These are phyloP conservation scores for Archaeoteleia sp. DNA, from an alignment of 2,888 invertebrate species.

Conservation along the genomic window DNA sequence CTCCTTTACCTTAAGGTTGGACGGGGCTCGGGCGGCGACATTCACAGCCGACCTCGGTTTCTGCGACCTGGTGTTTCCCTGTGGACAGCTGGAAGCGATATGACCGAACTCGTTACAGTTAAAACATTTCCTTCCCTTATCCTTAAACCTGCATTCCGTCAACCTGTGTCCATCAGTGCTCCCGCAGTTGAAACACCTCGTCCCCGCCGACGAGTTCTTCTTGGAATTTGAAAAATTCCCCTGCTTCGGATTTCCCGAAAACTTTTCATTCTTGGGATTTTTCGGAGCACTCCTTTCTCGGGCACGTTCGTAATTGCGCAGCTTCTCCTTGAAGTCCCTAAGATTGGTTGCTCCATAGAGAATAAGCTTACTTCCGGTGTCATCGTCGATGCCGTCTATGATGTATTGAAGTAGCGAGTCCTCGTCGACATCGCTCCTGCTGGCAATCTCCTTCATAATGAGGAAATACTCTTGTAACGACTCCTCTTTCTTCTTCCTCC, in stretches of 20 bases:
- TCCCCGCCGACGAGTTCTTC: no score
- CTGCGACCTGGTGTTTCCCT: constrained; percentile 2
- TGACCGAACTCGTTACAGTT: constrained; percentile 27
- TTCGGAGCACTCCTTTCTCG: no score
- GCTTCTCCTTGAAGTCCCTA: constrained; percentile 17
- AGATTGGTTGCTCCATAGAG: constrained; percentile 16
- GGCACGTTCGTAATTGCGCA: background rate
- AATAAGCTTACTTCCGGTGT: constrained; percentile 12
- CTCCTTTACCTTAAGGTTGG: background rate
- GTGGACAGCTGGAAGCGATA: constrained; percentile 9
- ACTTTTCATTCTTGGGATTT: no score
- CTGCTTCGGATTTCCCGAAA: no score
- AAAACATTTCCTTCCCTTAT: constrained; percentile 25
- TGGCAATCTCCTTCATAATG: no score
- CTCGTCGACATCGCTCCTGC: no score
- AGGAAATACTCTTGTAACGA: background rate
- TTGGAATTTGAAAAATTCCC: no score
- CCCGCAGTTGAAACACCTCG: constrained; percentile 28
- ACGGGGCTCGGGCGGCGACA: background rate
- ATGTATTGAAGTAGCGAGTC: no score
- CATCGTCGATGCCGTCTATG: no score
- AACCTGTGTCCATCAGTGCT: constrained; percentile 3
- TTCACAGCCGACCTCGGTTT: background rate
- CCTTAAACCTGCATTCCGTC: constrained; percentile 11
- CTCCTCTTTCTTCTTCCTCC: constrained; percentile 2